Evolutionary conservation across 2,797 vertebrate genomes (phyloP).

Genomic region (Hyperoplus lanceolatus): DNA sequence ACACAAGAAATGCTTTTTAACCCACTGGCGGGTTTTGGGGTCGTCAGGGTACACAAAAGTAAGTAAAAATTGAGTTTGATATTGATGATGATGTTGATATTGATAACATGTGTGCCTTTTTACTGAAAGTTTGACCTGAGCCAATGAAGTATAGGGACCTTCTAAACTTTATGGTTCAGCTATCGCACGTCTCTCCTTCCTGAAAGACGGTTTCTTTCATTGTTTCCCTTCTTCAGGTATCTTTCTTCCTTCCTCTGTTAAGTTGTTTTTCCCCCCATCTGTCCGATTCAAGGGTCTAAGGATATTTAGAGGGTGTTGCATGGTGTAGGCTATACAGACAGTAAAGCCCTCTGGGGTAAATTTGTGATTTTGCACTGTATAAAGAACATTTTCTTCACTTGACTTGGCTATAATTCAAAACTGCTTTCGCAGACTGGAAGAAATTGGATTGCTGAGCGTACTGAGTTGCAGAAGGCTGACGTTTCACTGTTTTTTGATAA

Average conservation of each 20-base stretch:
- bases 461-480: constrained; percentile 57
- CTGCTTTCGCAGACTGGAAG: constrained; percentile 29
- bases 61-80: not conserved
- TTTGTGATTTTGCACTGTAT: constrained; percentile 27
- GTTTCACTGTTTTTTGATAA: constrained; percentile 71
- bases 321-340: constrained; percentile 11
- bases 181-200: not conserved
- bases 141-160: not conserved
- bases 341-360: constrained; percentile 35
- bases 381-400: constrained; percentile 33
- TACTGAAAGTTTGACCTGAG: not conserved
- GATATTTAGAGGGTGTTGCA: constrained; percentile 22
- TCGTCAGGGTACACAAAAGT: no score
- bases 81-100: constrained; percentile 5
- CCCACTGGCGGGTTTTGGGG: no score
- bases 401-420: constrained; percentile 43
- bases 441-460: constrained; percentile 36
- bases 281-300: constrained; percentile 7
- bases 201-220: not conserved
- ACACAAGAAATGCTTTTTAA: no score
- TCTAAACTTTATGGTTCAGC: no score
- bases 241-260: not conserved
- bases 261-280: not conserved
- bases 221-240: constrained; percentile 1
- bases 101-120: not conserved